Base-by-base conservation (phyloP, 1,140 invertebrate genomes). In the Drosophila obscura region DNA sequence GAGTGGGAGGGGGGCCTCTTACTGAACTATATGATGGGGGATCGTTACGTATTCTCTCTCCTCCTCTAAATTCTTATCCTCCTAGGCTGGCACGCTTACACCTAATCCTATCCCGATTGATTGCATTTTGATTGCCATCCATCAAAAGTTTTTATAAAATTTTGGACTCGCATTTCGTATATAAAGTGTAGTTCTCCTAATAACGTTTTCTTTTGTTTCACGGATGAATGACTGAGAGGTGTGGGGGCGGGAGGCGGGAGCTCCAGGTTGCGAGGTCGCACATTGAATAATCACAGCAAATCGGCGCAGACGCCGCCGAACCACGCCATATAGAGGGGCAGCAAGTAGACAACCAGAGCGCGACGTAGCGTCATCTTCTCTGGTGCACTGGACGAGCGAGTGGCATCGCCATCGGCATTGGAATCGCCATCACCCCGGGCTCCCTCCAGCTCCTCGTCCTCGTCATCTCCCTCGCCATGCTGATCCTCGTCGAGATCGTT, bases 291-390 rank as follows among this genome's bases (percentile, higher is more conserved):
- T 95, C 95, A 96, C 94, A 96, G 95, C 93, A 96, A 94, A 90
- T 96, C 96, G 71, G 94, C 94, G 82, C 96, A 94, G 80, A 96
- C 95, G 67, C 81, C 81, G 57, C 96, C 96, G 91, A 97, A 95
- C 96, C 96, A 97, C 76, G 96, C 95, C 84, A 96, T 95, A 67
- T 96, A 95, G 39, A 97, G 94, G 5, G 96, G 96, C 82, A 97
- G 92, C 43, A 96, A 92, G 92, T 96, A 97, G 48, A 95, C 94
- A 59, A 95, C 93, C 4, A 97, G 84, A 5, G 96, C 96, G 60
- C 94, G 94, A 22, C 80, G 81, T 2, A 96, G 84, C 2, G 94
- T 94, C 92, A 94, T 93, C 88, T 92, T 85, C 46, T 90, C 80
- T 13, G 82, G 77, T 28, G 77, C 80, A 35, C 51, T 66, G 31